Evolutionary conservation across 2,888 invertebrate genomes (phyloP), one percentile per base, ranked within the genome.

Genomic region (Pyrocoelia pectoralis): DNA sequence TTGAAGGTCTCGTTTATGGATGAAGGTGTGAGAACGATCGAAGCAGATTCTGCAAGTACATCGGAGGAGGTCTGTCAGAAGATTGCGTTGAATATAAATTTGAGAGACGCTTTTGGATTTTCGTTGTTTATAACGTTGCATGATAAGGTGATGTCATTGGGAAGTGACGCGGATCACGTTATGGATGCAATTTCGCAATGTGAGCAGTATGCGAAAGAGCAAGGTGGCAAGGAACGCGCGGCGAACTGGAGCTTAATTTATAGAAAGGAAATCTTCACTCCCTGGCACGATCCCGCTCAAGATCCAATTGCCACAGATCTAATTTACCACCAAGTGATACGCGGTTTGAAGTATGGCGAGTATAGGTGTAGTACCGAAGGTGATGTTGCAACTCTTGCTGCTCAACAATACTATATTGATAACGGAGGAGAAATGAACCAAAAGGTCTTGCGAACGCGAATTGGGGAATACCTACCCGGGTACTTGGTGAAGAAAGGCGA

Each of bases 141-240:
- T 76, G 96, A 97, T 76, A 97, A 96, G 83, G 88, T 88, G 68
- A 78, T 56, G 71, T 95, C 95, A 0, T 80, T 97, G 60, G 96
- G 96, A 29, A 92, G 91, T 79, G 95, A 93, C 66, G 88, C 88
- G 13, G 96, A 97, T 79, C 96, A 97, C 77, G 91, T 98, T 0
- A 92, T 97, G 91, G 97, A 98, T 81, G 97, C 97, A 0, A 92
- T 98, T 74, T 95, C 95, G 0, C 95, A 96, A 79, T 97, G 97
- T 80, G 97, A 98, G 79, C 97, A 97, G 78, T 96, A 94, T 79
- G 92, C 95, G 18, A 95, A 92, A 81, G 96, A 96, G 80, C 91
- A 93, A 78, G 94, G 95, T 0, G 88, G 89, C 1, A 88, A 90
- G 58, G 95, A 96, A 78, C 86, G 91, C 71, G 91, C 88, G 74